These are phyloP conservation scores for Tor tambroides DNA, from an alignment of 2,113 vertebrate genomes.

Conservation along the genomic window DNA sequence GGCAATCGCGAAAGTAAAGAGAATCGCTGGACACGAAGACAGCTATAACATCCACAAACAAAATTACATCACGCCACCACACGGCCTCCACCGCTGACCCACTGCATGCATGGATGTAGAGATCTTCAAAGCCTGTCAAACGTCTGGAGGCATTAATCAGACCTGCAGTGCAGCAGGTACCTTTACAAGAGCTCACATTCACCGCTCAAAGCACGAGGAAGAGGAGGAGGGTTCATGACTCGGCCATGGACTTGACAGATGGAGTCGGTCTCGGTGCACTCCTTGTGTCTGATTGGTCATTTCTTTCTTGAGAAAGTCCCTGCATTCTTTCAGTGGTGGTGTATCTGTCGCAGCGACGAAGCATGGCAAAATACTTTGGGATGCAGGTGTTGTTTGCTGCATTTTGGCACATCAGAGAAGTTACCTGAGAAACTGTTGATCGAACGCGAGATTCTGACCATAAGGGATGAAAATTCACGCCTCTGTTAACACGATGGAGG, in stretches of 20 bases:
- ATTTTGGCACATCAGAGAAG: constrained; percentile 57
- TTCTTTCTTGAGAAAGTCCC: constrained; percentile 62
- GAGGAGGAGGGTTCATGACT: constrained; percentile 47
- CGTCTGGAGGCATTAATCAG: constrained; percentile 46
- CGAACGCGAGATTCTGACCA: constrained; percentile 65
- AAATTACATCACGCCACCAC: constrained; percentile 37
- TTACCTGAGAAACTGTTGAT: constrained; percentile 61
- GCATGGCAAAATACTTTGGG: constrained; percentile 69
- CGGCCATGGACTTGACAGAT: constrained; percentile 46
- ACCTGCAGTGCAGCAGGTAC: constrained; percentile 22
- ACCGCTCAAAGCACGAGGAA: background rate
- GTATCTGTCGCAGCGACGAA: constrained; percentile 61
- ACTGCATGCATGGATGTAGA: constrained; percentile 36
- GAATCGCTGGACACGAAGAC: constrained; percentile 8
- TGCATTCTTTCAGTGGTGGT: constrained; percentile 61
- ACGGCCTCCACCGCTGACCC: constrained; percentile 45
- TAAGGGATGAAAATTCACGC: constrained; percentile 63
- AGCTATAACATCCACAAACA: constrained; percentile 48
- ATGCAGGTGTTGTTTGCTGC: constrained; percentile 70
- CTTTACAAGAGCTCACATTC: constrained; percentile 25
- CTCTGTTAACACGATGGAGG: constrained; percentile 67
- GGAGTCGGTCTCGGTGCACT: background rate
- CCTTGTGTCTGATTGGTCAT: constrained; percentile 51
- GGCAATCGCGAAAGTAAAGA: constrained; percentile 8
- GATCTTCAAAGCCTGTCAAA: constrained; percentile 55